A percentile compares a stretch with the other conserved stretches of the same genome.
These are phyloP conservation scores for Cardiocondyla obscurior DNA, from an alignment of 1,140 invertebrate genomes.

Conservation along the genomic window DNA sequence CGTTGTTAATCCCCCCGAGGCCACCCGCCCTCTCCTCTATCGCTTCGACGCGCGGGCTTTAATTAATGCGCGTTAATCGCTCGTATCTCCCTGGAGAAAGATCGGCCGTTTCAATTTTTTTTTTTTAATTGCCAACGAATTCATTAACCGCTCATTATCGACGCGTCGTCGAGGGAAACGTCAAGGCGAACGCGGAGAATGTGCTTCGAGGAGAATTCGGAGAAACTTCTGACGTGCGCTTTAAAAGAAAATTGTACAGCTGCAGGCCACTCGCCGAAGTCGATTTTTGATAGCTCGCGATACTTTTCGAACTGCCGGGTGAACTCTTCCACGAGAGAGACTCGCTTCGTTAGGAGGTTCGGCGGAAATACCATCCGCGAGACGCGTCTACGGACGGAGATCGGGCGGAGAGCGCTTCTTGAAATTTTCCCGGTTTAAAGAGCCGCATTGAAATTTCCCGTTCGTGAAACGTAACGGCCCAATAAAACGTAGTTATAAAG, in stretches of 20 bases:
- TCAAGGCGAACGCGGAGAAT: not conserved
- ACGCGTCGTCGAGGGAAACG: not conserved
- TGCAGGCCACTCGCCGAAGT: not conserved
- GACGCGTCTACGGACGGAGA: not conserved
- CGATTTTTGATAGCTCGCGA: not conserved
- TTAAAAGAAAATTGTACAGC: not conserved
- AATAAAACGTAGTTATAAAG: constrained; percentile 54
- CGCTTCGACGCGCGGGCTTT: not conserved
- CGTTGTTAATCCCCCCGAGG: too few species aligned
- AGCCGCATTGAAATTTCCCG: constrained; percentile 50
- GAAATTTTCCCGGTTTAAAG: constrained; percentile 30
- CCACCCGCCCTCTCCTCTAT: too few species aligned
- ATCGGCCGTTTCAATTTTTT: not conserved
- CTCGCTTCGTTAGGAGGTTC: not conserved
- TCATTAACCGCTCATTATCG: not conserved
- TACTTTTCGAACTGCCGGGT: not conserved
- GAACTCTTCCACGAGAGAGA: not conserved
- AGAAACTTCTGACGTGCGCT: not conserved
- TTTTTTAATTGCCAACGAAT: not conserved
- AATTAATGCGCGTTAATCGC: constrained; percentile 39
- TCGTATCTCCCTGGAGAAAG: not conserved
- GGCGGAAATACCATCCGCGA: not conserved
- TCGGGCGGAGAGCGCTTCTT: not conserved
- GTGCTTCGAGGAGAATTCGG: not conserved
- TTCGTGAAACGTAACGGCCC: constrained; percentile 29